Evolutionary conservation across 2,888 invertebrate genomes (phyloP).

Genomic region (Plagodis dolabraria): DNA sequence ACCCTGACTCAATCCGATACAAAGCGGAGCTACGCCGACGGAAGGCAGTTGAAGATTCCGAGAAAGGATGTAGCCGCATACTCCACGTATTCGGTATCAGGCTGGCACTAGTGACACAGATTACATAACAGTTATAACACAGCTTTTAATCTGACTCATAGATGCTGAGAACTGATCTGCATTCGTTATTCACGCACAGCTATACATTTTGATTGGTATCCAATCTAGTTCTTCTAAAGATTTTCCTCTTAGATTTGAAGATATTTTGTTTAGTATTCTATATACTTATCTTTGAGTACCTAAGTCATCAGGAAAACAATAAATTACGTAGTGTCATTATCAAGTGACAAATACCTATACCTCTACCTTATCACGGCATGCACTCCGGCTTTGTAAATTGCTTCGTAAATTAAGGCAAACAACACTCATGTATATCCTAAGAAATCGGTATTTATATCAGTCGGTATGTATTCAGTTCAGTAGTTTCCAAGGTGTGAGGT

Average conservation of each 20-base stretch:
- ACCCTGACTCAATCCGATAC: conserved; percentile 40
- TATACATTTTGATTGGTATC: conserved; percentile 10
- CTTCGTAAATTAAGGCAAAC: too few species aligned
- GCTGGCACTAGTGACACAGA: conserved; percentile 7
- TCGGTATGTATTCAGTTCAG: too few species aligned
- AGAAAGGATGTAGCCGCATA: conserved; percentile 45
- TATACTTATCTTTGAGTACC: too few species aligned
- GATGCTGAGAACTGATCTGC: conserved; percentile 23
- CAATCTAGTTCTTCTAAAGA: neutral
- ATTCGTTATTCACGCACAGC: conserved; percentile 35
- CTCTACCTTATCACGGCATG: too few species aligned
- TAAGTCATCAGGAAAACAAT: too few species aligned
- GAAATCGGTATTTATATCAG: too few species aligned
- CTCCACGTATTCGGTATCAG: conserved; percentile 28
- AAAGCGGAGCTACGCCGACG: conserved; percentile 24
- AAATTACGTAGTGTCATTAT: too few species aligned
- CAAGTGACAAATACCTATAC: too few species aligned
- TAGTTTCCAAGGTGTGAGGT: too few species aligned
- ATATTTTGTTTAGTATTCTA: too few species aligned
- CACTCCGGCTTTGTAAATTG: too few species aligned
- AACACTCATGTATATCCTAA: too few species aligned
- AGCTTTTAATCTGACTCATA: conserved; percentile 16
- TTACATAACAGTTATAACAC: neutral
- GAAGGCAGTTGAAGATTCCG: conserved; percentile 36
- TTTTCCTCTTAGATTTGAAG: neutral